Evolutionary conservation across 2,888 invertebrate genomes (phyloP), one percentile per base, ranked within the genome.

Genomic region (Choristoneura rosaceana): DNA sequence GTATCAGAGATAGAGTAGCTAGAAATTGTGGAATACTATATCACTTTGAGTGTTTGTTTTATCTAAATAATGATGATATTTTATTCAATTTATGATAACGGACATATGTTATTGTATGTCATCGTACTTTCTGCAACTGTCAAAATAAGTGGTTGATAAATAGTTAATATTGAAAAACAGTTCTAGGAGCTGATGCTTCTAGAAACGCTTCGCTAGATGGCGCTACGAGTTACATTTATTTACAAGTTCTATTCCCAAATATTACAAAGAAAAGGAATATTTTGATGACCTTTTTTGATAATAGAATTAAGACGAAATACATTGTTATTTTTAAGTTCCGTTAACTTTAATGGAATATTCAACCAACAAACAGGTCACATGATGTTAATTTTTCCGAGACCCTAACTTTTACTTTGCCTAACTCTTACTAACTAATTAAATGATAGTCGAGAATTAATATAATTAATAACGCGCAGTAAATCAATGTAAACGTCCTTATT

Each of bases 121-220:
- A 17, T 55, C 17, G 15, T 55, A 5, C 9, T 4, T 58, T 58
- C 14, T 33, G 58, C 58, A 17, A 52, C 33, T 58, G 58, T 12
- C 58, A 52, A 3, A 8, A 15, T 60, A n/a, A 15, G 0, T 25
- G 41, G 9, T 61, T 41, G 38, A 15, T 61, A 9, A 38, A 7
- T 4, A 7, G 38, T 38, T 2, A 9, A 9, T n/a, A 12, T 61
- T 12, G 38, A 12, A 10, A 15, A n/a, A 59, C 17, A 61, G 10
- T 61, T 15, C 4, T 10, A 41, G 7, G 2, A 62, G 7, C 61
- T 41, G 17, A 17, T 33, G 3, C 9, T 52, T 7, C 17, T 45
- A 10, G 7, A 15, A 45, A n/a, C 7, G 3, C 9, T 14, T 14
- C 71, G 60, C 55, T 55, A 71, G 71, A 62, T 71, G 71, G 71